These are phyloP conservation scores for Xenentodon cancila DNA, from an alignment of 2,797 vertebrate species.

Conservation along the genomic window DNA sequence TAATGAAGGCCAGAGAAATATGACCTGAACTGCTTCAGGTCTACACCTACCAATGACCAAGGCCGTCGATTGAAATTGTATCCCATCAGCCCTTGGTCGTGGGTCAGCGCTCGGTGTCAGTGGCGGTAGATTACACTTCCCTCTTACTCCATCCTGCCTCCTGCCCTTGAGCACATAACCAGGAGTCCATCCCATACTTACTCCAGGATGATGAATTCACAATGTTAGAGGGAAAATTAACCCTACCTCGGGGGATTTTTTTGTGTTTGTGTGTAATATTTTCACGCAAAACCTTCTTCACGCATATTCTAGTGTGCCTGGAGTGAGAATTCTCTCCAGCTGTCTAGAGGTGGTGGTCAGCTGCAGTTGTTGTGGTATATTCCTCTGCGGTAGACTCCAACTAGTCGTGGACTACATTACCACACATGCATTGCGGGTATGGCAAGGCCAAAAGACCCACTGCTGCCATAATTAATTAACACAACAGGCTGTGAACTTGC, in stretches of 20 bases:
- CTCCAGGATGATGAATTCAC: conserved; percentile 59
- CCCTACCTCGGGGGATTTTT: conserved; percentile 53
- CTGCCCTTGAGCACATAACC: conserved; percentile 68
- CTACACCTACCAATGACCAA: conserved; percentile 68
- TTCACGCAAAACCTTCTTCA: conserved; percentile 34
- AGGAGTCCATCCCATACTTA: conserved; percentile 61
- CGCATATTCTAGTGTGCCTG: conserved; percentile 13
- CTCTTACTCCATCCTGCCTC: conserved; percentile 58
- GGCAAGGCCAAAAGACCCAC: conserved; percentile 38
- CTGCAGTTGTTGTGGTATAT: conserved; percentile 15
- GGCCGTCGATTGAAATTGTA: conserved; percentile 78
- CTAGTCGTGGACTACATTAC: conserved; percentile 37
- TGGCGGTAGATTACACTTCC: conserved; percentile 71
- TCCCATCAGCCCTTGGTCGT: conserved; percentile 73
- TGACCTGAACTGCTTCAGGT: conserved; percentile 74
- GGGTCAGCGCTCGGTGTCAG: conserved; percentile 75
- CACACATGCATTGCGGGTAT: conserved; percentile 26
- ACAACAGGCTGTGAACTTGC: conserved; percentile 49
- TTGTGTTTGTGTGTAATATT: conserved; percentile 34
- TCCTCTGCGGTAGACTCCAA: conserved; percentile 26
- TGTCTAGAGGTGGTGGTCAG: conserved; percentile 34
- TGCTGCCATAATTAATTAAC: conserved; percentile 69
- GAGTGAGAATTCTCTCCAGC: conserved; percentile 16
- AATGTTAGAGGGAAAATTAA: conserved; percentile 59
- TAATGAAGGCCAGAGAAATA: conserved; percentile 79